Evolutionary conservation across 2,113 vertebrate species (phyloP).

Genomic region (Malaclemys terrapin): DNA sequence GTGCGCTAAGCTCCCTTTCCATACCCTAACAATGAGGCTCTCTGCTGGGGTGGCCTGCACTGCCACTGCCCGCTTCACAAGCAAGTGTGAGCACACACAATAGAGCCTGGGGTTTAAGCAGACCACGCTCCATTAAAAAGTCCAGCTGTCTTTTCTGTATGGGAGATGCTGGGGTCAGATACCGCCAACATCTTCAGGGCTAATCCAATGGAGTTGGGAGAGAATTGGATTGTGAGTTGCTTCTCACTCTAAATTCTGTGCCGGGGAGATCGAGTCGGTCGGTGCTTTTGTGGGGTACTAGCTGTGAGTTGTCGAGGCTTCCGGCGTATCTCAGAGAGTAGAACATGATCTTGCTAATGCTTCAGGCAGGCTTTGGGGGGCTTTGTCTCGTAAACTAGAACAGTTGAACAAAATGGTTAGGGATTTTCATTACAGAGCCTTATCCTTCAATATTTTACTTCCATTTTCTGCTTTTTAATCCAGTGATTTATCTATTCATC

Average conservation of each 20-base stretch:
- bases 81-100: background rate
- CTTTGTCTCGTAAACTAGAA: background rate
- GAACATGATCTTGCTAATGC: background rate
- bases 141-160: background rate
- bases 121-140: background rate
- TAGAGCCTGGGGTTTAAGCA: background rate
- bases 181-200: background rate
- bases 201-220: background rate
- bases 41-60: background rate
- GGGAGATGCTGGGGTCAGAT: background rate
- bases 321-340: background rate
- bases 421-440: background rate
- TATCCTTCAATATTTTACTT: background rate
- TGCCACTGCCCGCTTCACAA: background rate
- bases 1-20: background rate
- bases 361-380: background rate
- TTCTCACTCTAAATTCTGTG: background rate
- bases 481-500: background rate
- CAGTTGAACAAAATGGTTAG: background rate
- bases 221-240: background rate
- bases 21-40: fast-evolving
- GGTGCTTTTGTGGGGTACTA: background rate
- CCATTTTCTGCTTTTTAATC: background rate
- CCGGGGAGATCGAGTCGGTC: fast-evolving
- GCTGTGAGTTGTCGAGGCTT: background rate